Evolutionary conservation across 2,888 invertebrate species (phyloP).

Genomic region (Oxycera nigricornis): DNA sequence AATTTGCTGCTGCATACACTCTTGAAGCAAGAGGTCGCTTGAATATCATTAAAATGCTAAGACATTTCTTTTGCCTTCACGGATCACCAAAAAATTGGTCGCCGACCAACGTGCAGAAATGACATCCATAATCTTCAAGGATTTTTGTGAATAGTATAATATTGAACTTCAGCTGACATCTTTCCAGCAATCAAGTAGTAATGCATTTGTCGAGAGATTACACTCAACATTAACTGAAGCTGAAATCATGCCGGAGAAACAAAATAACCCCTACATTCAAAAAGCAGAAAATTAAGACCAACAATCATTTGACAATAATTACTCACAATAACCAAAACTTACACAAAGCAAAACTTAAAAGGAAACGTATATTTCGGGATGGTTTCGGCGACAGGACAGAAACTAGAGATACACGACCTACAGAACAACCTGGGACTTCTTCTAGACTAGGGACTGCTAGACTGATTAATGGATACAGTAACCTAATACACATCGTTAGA

Average conservation of each 20-base stretch:
- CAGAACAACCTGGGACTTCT: constrained; percentile 14
- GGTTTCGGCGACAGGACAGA: neutral
- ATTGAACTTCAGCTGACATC: constrained; percentile 41
- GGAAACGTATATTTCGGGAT: constrained; percentile 12
- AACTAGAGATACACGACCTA: constrained; percentile 24
- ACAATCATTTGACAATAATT: neutral
- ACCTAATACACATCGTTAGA: neutral
- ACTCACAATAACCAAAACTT: neutral
- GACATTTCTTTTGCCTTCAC: too few relatives aligned
- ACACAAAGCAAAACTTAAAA: constrained; percentile 6
- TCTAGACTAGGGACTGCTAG: neutral
- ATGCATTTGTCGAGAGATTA: constrained; percentile 41
- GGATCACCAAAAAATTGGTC: constrained; percentile 4
- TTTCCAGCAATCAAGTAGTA: too few relatives aligned
- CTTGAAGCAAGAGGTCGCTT: too few relatives aligned
- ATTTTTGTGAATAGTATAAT: constrained; percentile 42
- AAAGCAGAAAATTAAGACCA: neutral
- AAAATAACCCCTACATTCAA: neutral
- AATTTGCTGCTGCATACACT: too few relatives aligned
- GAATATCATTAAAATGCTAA: too few relatives aligned
- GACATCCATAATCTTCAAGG: constrained; percentile 45
- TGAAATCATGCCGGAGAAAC: constrained; percentile 5
- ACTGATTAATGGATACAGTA: neutral
- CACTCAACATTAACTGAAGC: constrained; percentile 36
- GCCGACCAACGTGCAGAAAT: constrained; percentile 36